Base-by-base conservation (phyloP, 2,113 vertebrate genomes). In the Petromus typicus region DNA sequence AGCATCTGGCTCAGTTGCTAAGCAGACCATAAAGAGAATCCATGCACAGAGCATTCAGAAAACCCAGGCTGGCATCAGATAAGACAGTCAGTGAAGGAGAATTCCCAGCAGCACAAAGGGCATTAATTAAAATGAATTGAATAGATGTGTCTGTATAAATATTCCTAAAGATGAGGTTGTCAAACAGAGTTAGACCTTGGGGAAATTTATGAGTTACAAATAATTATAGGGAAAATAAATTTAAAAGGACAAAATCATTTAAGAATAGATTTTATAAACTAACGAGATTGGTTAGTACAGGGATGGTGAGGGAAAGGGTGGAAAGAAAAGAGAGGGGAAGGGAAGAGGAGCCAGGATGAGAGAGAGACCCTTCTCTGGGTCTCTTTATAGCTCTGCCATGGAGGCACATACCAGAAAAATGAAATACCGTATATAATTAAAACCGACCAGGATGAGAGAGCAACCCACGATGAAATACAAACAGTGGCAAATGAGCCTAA, bases 191-290 rank as follows among this genome's bases (percentile, higher is more conserved):
- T 88, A 78, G 94, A 79, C 94, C 95, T 93, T 93, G 71, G 88
- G 87, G 94, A 97, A 88, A 97, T 94, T 93, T 96, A 79, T 90
- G 66, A 96, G 93, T 95, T 82, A 88, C 90, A 95, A 71, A 93
- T 95, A 93, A 92, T 96, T 93, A 84, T 51, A 61, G 78, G 34
- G 85, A 92, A 97, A 90, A 95, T 94, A 96, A 96, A 95, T 95
- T 86, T 54, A 48, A 78, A 80, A 96, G 71, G 85, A 94, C 85
- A 95, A 90, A 90, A 89, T 88, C 92, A 93, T 94, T 97, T 93
- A 96, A 96, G 71, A 91, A 80, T 75, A 90, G 71, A 95, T 92
- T 96, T 95, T 95, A 81, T 91, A 92, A 92, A 84, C 83, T 95
- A 90, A 80, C 85, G 76, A 87, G 85, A 80, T 78, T 64, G 75